Base-by-base conservation (phyloP, 2,797 vertebrate genomes). In the Gymnoscopelus microlampas region DNA sequence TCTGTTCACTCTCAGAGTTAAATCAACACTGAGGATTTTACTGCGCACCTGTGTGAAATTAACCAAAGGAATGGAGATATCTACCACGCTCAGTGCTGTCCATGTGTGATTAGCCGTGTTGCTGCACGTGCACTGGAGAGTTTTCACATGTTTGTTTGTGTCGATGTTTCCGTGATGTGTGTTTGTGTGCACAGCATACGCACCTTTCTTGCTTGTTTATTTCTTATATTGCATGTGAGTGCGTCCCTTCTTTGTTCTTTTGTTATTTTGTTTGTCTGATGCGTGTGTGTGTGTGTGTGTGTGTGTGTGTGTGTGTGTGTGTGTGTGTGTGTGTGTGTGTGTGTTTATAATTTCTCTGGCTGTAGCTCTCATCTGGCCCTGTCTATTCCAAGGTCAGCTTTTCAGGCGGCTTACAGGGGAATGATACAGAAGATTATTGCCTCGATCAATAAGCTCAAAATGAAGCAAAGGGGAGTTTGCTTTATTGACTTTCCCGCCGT, bases 351-450 rank as follows among this genome's bases (percentile, higher is more conserved):
- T 79, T 86, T 88, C 80, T 85, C 64, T 71, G 67, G 74, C 82
- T 89, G 81, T 5, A 63, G 73, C 77, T 84, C 88, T 90, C 87
- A 78, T 80, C 91, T 87, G 88, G 91, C 90, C 85, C 39, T 10
- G 89, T 91, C 88, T 89, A 92, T 89, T 92, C 87, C 92, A 92
- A 93, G 93, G 94, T 94, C 94, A 93, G 92, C 87, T 93, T 91
- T 94, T 93, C 92, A 89, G 92, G 83, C 73, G 83, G 89, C 89
- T 94, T 95, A 90, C 89, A 90, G 86, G 91, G 92, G 91, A 93
- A 94, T 94, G 92, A 94, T 94, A 92, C 90, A 87, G 90, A 92
- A 94, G 93, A 94, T 93, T 93, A 94, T 94, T 95, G 92, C 91
- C 68, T 89, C 92, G 88, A 94, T 95, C 94, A 95, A 94, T 95